These are phyloP conservation scores for Volucella bombylans DNA, from an alignment of 2,888 invertebrate species.

Conservation along the genomic window DNA sequence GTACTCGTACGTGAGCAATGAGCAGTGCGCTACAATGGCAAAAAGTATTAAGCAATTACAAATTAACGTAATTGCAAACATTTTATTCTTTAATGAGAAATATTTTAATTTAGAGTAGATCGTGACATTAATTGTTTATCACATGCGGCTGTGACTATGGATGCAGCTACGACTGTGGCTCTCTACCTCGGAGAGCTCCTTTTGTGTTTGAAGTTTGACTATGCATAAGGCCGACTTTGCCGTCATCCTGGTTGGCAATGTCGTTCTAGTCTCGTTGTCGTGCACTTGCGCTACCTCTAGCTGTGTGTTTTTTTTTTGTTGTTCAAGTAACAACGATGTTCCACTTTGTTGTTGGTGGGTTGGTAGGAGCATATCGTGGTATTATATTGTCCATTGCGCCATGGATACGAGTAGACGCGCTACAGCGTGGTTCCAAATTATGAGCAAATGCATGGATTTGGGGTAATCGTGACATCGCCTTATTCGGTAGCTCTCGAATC, in stretches of 20 bases:
- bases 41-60: conserved; percentile 80
- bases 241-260: background rate
- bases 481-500: conserved; percentile 68
- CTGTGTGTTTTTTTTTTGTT: conserved; percentile 34
- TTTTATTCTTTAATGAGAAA: conserved; percentile 80
- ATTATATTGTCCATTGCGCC: conserved; percentile 64
- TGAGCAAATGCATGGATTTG: conserved; percentile 73
- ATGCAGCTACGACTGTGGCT: background rate
- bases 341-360: conserved; percentile 1
- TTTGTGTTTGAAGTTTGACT: conserved; percentile 44
- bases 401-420: conserved; percentile 40
- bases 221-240: conserved; percentile 35
- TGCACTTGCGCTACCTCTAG: conserved; percentile 68
- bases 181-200: conserved; percentile 13
- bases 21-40: conserved; percentile 59
- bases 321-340: conserved; percentile 46
- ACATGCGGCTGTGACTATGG: conserved; percentile 53
- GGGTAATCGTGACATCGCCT: conserved; percentile 73
- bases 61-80: conserved; percentile 80
- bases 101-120: conserved; percentile 80
- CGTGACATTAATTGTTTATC: conserved; percentile 79
- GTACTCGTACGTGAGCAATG: too few species aligned
- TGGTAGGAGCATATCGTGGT: conserved; percentile 34
- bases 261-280: conserved; percentile 26
- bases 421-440: conserved; percentile 60